Percentiles rank a stretch among this genome's conserved stretches.
phyloP scores from a whole-genome alignment of 2,888 invertebrate genomes.

The Nomada fabriciana region DNA sequence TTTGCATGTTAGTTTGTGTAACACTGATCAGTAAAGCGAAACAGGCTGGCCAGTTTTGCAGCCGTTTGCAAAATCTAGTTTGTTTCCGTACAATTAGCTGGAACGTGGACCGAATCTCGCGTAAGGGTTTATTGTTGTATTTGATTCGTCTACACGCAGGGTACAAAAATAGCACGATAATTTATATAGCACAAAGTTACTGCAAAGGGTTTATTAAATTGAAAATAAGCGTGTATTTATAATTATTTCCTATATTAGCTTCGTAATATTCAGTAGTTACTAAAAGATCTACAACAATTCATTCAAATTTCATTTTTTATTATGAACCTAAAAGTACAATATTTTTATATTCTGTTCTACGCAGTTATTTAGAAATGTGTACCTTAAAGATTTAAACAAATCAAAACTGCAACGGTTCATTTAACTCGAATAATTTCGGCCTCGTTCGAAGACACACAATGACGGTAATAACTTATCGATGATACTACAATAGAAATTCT shows the following conservation, averaged over 20 bases:
- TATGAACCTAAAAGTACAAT: too few species aligned
- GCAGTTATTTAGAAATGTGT: neutral
- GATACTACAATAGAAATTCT: conserved; percentile 62
- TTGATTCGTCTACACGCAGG: neutral
- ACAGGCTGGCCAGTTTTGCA: conserved; percentile 24
- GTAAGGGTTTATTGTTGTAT: neutral
- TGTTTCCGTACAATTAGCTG: conserved; percentile 30
- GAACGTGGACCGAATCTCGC: conserved; percentile 11
- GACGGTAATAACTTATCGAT: conserved; percentile 61
- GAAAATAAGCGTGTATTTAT: too few species aligned
- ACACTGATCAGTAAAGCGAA: conserved; percentile 32
- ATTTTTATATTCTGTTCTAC: too few species aligned
- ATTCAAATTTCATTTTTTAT: too few species aligned
- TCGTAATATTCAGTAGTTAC: too few species aligned
- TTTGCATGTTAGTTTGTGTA: conserved; percentile 20
- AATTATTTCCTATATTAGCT: too few species aligned
- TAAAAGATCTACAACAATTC: too few species aligned
- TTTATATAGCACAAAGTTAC: neutral
- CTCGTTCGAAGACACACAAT: neutral
- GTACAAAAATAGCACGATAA: neutral
- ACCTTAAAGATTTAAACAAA: neutral
- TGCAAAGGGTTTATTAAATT: neutral
- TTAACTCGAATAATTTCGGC: neutral
- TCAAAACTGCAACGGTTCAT: neutral
- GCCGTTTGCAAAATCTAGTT: conserved; percentile 10